phyloP scores from a whole-genome alignment of 2,797 vertebrate species.

The Loris lydekkerianus region DNA sequence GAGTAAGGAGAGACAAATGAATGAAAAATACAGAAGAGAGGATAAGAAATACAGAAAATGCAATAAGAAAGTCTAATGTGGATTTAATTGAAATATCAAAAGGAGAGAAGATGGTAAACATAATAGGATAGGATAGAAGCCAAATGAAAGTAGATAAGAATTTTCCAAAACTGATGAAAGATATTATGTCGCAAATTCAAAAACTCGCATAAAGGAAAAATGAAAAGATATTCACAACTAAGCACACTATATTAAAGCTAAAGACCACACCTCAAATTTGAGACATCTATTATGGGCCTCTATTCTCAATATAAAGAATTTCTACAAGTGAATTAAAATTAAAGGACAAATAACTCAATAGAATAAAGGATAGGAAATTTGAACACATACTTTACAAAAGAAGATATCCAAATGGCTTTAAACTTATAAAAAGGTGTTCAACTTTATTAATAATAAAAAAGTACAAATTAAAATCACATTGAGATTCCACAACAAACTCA shows the following conservation, averaged over 20 bases:
- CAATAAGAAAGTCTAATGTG: background rate
- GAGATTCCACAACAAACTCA: background rate
- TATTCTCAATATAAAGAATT: background rate
- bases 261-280: background rate
- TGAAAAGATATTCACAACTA: background rate
- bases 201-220: constrained; percentile 21
- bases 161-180: constrained; percentile 30
- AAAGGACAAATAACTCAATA: background rate
- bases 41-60: background rate
- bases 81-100: constrained; percentile 24
- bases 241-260: constrained; percentile 10
- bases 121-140: background rate
- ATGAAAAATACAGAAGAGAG: background rate
- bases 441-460: background rate
- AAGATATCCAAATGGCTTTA: background rate
- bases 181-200: constrained; percentile 53
- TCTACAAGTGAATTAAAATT: constrained; percentile 46
- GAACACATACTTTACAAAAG: background rate
- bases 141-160: background rate
- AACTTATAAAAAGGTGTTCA: background rate
- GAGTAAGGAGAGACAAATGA: background rate
- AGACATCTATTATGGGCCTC: background rate
- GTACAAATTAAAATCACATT: constrained; percentile 3
- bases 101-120: background rate
- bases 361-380: constrained; percentile 34